Conservation (phyloP, 1,140 invertebrate genomes). For the Euglossa dilemma region DNA sequence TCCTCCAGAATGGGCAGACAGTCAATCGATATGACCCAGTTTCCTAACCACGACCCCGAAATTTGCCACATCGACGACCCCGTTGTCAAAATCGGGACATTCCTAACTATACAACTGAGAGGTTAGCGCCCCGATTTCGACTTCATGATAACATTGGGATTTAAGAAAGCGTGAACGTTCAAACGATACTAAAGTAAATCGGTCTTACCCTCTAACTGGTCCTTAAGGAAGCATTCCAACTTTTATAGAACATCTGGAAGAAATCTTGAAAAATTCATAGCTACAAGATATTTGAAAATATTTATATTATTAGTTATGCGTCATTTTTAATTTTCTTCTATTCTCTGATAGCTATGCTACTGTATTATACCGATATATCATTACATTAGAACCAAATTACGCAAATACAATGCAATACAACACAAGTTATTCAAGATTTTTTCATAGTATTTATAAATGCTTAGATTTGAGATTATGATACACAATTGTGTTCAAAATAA, state of each 20-base stretch:
- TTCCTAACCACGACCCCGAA: constrained; percentile 56
- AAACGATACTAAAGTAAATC: not conserved
- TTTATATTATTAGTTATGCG: too few species aligned
- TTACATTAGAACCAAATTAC: not conserved
- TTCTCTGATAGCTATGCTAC: not conserved
- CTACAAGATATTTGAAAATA: not conserved
- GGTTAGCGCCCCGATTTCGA: not conserved
- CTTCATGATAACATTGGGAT: not conserved
- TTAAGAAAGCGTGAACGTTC: too few species aligned
- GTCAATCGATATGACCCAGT: constrained; percentile 67
- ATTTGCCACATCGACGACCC: constrained; percentile 58
- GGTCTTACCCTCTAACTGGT: not conserved
- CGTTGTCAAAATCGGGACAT: constrained; percentile 51
- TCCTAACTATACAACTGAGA: constrained; percentile 1
- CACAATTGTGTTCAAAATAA: too few species aligned
- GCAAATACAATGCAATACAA: too few species aligned
- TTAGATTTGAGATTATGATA: not conserved
- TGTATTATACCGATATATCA: not conserved
- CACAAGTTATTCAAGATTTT: too few species aligned
- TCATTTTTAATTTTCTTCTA: not conserved
- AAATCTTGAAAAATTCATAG: not conserved
- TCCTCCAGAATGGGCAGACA: constrained; percentile 26
- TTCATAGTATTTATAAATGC: too few species aligned
- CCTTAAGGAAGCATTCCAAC: not conserved
- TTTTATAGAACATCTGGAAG: not conserved